A percentile compares a stretch with the other conserved stretches of the same genome.
These are phyloP conservation scores for Epinotia brunnichana DNA, from an alignment of 2,888 invertebrate species.

Conservation along the genomic window DNA sequence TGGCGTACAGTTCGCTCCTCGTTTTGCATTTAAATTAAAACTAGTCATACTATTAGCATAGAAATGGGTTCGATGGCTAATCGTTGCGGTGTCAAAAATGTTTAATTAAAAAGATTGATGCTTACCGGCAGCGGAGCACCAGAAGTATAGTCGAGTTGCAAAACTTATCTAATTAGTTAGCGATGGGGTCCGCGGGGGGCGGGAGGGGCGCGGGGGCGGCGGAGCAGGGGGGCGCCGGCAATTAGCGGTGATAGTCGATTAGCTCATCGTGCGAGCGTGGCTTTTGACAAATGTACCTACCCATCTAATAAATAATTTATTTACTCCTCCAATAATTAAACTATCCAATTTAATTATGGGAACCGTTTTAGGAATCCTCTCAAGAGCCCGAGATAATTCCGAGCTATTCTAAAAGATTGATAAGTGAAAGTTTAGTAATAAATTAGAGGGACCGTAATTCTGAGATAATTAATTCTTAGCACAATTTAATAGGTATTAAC, in stretches of 20 bases:
- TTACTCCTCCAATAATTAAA: conserved; percentile 64
- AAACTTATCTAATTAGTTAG: conserved; percentile 83
- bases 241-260: conserved; percentile 84
- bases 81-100: conserved; percentile 82
- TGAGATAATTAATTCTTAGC: conserved; percentile 81
- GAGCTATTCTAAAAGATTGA: conserved; percentile 74
- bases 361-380: conserved; percentile 25
- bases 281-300: conserved; percentile 81
- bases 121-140: conserved; percentile 78
- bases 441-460: conserved; percentile 76
- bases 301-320: conserved; percentile 71
- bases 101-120: conserved; percentile 85
- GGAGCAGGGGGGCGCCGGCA: conserved; percentile 61
- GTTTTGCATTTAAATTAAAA: conserved; percentile 68
- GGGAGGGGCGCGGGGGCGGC: conserved; percentile 50
- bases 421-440: conserved; percentile 81
- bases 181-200: conserved; percentile 54
- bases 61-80: conserved; percentile 79
- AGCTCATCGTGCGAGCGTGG: conserved; percentile 82
- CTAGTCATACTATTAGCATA: conserved; percentile 73
- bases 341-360: conserved; percentile 52
- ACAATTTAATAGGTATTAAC: conserved; percentile 81
- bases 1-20: conserved; percentile 48
- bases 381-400: conserved; percentile 32
- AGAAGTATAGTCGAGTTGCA: conserved; percentile 83